phyloP scores from a whole-genome alignment of 2,113 vertebrate genomes.

The Aix galericulata region DNA sequence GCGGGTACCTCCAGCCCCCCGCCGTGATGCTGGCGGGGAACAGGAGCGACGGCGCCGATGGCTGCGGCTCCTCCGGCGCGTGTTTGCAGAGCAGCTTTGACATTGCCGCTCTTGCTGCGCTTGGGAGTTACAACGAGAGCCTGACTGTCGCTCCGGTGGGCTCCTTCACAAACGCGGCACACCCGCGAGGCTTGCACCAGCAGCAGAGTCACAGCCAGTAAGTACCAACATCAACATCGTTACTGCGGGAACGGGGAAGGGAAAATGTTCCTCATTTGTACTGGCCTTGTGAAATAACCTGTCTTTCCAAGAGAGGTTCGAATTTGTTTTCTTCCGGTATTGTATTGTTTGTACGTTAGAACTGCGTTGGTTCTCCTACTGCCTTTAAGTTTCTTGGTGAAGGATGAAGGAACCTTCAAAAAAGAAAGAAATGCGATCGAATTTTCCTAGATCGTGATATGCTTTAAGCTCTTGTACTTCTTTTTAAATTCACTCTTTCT shows the following conservation, averaged over 20 bases:
- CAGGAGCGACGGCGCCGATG: neutral
- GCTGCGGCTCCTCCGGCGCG: neutral
- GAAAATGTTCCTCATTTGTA: accelerated
- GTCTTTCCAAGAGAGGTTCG: accelerated
- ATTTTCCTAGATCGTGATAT: accelerated
- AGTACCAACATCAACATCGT: accelerated
- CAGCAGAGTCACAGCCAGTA: neutral
- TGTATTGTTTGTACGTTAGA: accelerated
- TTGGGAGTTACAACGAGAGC: neutral
- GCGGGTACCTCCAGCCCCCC: neutral
- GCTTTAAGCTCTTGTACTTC: accelerated
- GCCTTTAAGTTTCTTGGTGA: neutral
- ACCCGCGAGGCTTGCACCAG: neutral
- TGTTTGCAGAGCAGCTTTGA: neutral
- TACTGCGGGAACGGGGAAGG: accelerated
- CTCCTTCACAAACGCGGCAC: neutral
- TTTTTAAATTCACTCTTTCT: neutral
- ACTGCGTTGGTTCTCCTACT: accelerated
- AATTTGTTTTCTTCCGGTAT: accelerated
- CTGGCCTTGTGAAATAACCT: accelerated
- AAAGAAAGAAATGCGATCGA: no score
- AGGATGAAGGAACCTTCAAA: neutral
- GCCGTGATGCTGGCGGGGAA: neutral
- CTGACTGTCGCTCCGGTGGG: neutral
- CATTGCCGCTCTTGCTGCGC: neutral